Percentiles rank a stretch among this genome's conserved stretches.
These are phyloP conservation scores for Urophycis tenuis DNA, from an alignment of 2,797 vertebrate genomes.

Conservation along the genomic window DNA sequence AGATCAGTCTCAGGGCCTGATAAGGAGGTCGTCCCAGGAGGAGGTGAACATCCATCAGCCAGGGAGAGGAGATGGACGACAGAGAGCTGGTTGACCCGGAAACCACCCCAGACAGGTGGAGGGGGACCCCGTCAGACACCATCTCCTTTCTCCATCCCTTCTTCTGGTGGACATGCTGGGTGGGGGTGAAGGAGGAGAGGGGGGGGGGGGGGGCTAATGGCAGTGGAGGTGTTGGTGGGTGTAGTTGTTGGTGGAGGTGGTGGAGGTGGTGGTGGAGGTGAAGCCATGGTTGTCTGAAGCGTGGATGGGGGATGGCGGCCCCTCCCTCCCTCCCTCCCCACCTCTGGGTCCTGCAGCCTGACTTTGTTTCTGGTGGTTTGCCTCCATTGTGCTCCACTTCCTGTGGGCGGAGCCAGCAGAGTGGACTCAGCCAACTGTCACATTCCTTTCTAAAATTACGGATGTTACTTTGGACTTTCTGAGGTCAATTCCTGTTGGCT, in stretches of 20 bases:
- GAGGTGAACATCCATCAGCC: conserved; percentile 49
- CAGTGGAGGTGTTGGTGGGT: not conserved
- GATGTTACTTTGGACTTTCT: conserved; percentile 69
- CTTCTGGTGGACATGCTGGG: conserved; percentile 8
- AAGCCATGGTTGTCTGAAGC: conserved; percentile 13
- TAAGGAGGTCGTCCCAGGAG: conserved; percentile 57
- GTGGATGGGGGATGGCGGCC: conserved; percentile 28
- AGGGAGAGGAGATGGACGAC: conserved; percentile 51
- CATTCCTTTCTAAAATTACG: conserved; percentile 70
- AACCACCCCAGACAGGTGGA: conserved; percentile 58
- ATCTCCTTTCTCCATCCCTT: conserved; percentile 10
- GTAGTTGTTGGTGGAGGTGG: not conserved
- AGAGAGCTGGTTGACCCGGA: conserved; percentile 36
- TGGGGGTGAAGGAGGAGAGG: not conserved
- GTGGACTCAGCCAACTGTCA: conserved; percentile 70
- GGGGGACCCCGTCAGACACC: conserved; percentile 34
- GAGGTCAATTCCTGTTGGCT: conserved; percentile 51
- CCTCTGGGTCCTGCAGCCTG: conserved; percentile 12
- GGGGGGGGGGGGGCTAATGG: not conserved
- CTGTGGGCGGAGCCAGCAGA: conserved; percentile 70
- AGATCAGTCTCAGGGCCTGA: conserved; percentile 54
- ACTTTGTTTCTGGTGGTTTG: conserved; percentile 70
- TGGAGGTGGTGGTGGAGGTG: not conserved
- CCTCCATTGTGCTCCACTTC: conserved; percentile 74
- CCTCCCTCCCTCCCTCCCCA: conserved; percentile 48